These are phyloP conservation scores for Trachelus troglodyta DNA, from an alignment of 2,888 invertebrate genomes.

Conservation along the genomic window DNA sequence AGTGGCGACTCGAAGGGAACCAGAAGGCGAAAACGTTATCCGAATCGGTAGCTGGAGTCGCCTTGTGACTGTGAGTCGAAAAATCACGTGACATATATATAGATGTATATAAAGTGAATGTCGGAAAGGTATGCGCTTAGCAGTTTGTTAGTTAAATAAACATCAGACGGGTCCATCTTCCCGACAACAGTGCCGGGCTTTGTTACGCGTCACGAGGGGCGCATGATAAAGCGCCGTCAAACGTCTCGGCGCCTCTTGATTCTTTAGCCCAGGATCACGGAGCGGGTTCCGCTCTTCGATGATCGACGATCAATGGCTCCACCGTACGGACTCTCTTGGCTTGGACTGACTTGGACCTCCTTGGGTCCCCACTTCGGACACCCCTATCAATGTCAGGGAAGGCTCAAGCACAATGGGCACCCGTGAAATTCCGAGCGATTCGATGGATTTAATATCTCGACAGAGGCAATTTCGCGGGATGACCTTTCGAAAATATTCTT, in stretches of 20 bases:
- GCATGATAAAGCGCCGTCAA: constrained; percentile 7
- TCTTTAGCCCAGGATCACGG: not conserved
- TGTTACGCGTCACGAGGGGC: constrained; percentile 34
- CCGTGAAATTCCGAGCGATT: constrained; percentile 51
- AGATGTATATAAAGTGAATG: not conserved
- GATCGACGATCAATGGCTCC: constrained; percentile 26
- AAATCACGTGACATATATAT: too few species aligned
- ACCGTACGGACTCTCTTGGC: not conserved
- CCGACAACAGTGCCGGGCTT: constrained; percentile 42
- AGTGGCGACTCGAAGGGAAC: too few species aligned
- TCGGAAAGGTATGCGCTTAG: constrained; percentile 1
- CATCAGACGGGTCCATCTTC: constrained; percentile 34
- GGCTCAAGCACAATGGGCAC: constrained; percentile 39
- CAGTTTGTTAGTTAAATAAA: constrained; percentile 59
- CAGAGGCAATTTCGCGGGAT: constrained; percentile 53
- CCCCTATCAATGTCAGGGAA: constrained; percentile 51
- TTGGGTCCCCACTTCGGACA: not conserved
- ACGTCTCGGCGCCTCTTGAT: constrained; percentile 5
- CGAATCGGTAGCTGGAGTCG: too few species aligned
- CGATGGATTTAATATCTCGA: constrained; percentile 40
- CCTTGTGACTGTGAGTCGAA: too few species aligned
- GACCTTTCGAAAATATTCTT: constrained; percentile 40
- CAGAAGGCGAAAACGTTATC: too few species aligned
- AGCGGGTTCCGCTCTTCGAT: constrained; percentile 5
- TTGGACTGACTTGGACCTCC: not conserved